phyloP scores from a whole-genome alignment of 1,140 invertebrate species.

The Chrysomallon squamiferum region DNA sequence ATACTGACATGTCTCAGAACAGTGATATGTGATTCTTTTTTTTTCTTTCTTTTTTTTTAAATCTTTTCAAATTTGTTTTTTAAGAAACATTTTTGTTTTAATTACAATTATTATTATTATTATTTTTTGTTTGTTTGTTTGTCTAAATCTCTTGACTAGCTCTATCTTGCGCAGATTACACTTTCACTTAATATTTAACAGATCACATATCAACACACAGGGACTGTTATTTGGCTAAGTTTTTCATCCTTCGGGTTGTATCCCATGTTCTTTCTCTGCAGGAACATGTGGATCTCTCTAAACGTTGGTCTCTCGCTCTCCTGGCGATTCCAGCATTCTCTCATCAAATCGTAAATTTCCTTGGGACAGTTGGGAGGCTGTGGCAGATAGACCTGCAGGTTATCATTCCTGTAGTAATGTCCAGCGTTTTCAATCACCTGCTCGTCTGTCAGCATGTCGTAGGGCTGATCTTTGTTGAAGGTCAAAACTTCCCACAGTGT shows the following conservation, averaged over 20 bases:
- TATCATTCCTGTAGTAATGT: slow-evolving; percentile 57
- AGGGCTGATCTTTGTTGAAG: slow-evolving; percentile 83
- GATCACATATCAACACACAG: slow-evolving; percentile 48
- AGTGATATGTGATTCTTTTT: slow-evolving; percentile 4
- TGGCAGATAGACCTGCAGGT: slow-evolving; percentile 48
- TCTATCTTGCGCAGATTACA: neutral
- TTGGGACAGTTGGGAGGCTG: slow-evolving; percentile 58
- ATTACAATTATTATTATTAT: too few species aligned
- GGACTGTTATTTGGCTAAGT: slow-evolving; percentile 54
- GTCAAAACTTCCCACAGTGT: slow-evolving; percentile 89
- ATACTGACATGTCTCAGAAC: neutral
- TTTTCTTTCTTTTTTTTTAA: neutral
- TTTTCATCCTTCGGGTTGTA: slow-evolving; percentile 61
- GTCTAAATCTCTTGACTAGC: slow-evolving; percentile 8
- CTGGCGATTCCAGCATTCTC: slow-evolving; percentile 91
- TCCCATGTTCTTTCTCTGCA: slow-evolving; percentile 88
- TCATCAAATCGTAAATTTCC: slow-evolving; percentile 83
- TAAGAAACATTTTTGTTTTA: too few species aligned
- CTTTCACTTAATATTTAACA: neutral
- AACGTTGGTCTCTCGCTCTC: slow-evolving; percentile 80
- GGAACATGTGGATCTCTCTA: slow-evolving; percentile 87
- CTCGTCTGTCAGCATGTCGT: slow-evolving; percentile 78
- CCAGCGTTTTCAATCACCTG: slow-evolving; percentile 76
- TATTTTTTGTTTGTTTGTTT: too few species aligned
- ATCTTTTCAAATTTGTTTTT: too few species aligned